These are phyloP conservation scores for Catharus bicknelli DNA, from an alignment of 2,113 vertebrate species.

Conservation along the genomic window DNA sequence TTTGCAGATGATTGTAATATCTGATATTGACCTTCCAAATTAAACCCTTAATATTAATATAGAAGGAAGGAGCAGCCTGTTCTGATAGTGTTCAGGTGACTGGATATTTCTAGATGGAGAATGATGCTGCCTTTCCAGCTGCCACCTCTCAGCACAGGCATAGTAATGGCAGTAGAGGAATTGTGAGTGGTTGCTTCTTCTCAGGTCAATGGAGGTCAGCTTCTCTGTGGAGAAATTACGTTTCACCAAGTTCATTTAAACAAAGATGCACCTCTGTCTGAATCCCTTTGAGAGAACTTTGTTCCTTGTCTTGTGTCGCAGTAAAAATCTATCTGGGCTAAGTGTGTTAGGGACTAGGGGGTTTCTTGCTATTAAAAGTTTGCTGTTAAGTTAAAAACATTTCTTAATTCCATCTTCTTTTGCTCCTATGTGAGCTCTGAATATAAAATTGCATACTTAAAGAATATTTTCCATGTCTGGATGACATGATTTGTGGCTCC, in stretches of 20 bases:
- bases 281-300: neutral
- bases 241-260: neutral
- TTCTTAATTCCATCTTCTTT: neutral
- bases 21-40: neutral
- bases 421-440: neutral
- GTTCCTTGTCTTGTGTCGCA: neutral
- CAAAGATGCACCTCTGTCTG: neutral
- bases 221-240: neutral
- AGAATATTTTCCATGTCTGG: neutral
- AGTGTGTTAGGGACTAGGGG: neutral
- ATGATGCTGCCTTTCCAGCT: accelerated
- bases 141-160: accelerated
- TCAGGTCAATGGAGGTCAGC: neutral
- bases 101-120: neutral
- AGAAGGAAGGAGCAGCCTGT: neutral
- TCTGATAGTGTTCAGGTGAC: neutral
- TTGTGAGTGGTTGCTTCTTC: neutral
- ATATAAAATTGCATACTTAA: neutral
- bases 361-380: neutral
- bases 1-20: neutral
- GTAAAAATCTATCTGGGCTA: neutral
- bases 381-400: neutral
- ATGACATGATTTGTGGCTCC: neutral
- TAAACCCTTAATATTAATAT: neutral
- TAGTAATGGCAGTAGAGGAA: neutral